These are phyloP conservation scores for Tiaroga cobitis DNA, from an alignment of 2,797 vertebrate species.

Conservation along the genomic window DNA sequence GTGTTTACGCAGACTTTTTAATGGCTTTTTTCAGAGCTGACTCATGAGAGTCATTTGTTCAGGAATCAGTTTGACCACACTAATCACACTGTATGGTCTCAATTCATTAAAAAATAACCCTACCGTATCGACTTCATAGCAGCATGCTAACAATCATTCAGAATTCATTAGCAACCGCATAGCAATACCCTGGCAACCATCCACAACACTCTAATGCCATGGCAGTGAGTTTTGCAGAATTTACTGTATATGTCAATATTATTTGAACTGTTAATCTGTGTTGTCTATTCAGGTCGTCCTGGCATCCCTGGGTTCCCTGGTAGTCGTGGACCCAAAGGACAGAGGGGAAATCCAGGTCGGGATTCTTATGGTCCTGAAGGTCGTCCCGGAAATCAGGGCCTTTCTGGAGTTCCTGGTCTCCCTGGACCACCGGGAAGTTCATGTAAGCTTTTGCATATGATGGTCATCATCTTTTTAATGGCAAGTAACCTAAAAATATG, in stretches of 20 bases:
- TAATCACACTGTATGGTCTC: neutral
- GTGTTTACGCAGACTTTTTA: neutral
- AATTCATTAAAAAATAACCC: neutral
- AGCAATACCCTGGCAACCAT: neutral
- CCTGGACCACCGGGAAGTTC: constrained; percentile 75
- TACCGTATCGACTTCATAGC: neutral
- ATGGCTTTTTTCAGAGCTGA: neutral
- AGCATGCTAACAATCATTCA: neutral
- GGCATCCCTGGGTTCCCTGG: constrained; percentile 71
- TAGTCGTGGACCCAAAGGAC: constrained; percentile 70
- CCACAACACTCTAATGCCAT: neutral
- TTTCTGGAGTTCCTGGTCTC: constrained; percentile 76
- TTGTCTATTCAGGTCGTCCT: constrained; percentile 51
- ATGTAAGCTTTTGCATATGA: constrained; percentile 67
- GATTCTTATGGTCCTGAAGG: constrained; percentile 69
- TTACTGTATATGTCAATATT: neutral
- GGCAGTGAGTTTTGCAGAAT: neutral
- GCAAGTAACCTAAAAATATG: neutral
- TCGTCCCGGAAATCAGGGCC: constrained; percentile 77
- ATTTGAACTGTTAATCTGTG: neutral
- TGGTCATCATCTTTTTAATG: neutral
- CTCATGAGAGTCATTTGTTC: neutral
- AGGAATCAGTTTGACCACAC: neutral
- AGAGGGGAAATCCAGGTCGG: constrained; percentile 69
- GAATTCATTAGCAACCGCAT: neutral